Percentiles rank a stretch among this genome's conserved stretches.
Conservation (phyloP, 2,797 vertebrate genomes). For the Craterocephalus amniculus region DNA sequence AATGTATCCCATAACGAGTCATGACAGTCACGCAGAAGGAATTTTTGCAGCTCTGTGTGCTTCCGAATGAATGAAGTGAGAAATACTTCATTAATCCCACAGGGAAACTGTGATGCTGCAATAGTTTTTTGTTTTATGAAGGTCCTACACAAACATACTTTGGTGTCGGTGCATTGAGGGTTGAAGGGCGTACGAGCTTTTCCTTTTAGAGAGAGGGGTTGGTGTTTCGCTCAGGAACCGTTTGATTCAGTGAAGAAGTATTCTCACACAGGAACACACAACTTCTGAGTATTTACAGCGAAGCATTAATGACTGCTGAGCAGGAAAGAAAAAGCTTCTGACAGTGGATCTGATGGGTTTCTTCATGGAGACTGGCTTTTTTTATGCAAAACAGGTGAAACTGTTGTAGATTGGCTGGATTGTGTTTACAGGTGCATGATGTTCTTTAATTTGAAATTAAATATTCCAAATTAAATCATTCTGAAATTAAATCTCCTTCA, state of each 20-base stretch:
- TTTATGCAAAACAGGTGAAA: too few relatives aligned
- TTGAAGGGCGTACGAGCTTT: constrained; percentile 28
- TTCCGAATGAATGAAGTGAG: too few relatives aligned
- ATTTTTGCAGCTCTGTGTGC: constrained; percentile 60
- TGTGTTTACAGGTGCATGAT: too few relatives aligned
- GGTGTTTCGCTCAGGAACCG: constrained; percentile 9
- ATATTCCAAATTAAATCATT: too few relatives aligned
- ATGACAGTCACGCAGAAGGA: constrained; percentile 53
- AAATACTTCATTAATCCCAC: too few relatives aligned
- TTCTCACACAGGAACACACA: constrained; percentile 1
- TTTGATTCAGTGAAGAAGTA: constrained; percentile 25
- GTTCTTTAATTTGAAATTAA: too few relatives aligned
- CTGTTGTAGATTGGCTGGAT: constrained; percentile 56
- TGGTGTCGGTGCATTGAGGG: constrained; percentile 1
- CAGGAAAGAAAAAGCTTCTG: constrained; percentile 25
- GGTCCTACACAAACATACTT: constrained; percentile 63
- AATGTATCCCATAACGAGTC: constrained; percentile 58
- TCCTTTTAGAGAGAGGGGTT: constrained; percentile 44
- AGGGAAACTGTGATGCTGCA: too few relatives aligned
- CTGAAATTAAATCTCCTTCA: too few relatives aligned
- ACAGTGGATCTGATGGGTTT: too few relatives aligned
- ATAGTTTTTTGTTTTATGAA: too few relatives aligned
- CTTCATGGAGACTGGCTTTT: too few relatives aligned
- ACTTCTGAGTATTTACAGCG: constrained; percentile 15
- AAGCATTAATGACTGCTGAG: constrained; percentile 25